Percentiles rank a stretch among this genome's conserved stretches.
These are phyloP conservation scores for Anoncus sp. DNA, from an alignment of 2,888 invertebrate genomes.

Conservation along the genomic window DNA sequence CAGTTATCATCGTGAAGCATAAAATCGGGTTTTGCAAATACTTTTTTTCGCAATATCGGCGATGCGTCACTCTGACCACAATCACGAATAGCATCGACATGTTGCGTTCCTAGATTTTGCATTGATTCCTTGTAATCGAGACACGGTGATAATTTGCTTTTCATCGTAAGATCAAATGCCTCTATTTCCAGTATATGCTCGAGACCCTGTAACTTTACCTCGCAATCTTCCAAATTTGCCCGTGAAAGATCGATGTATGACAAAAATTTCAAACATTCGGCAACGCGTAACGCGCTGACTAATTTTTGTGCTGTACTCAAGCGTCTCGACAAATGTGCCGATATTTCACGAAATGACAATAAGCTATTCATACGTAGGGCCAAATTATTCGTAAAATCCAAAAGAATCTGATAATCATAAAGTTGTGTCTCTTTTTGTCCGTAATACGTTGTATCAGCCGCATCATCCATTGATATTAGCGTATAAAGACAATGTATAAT, in stretches of 20 bases:
- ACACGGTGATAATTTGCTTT: constrained; percentile 13
- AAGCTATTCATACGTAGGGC: constrained; percentile 74
- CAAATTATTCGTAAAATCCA: constrained; percentile 68
- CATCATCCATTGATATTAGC: constrained; percentile 71
- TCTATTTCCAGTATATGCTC: constrained; percentile 78
- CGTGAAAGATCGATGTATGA: constrained; percentile 78
- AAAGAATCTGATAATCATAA: constrained; percentile 67
- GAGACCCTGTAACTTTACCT: constrained; percentile 77
- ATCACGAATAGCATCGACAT: constrained; percentile 58
- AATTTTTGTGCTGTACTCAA: constrained; percentile 73
- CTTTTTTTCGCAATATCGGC: constrained; percentile 73
- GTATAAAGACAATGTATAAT: constrained; percentile 74
- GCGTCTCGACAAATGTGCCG: constrained; percentile 72
- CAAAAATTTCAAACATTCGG: constrained; percentile 75
- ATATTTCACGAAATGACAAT: constrained; percentile 75
- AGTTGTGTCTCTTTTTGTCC: constrained; percentile 61
- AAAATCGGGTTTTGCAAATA: constrained; percentile 74
- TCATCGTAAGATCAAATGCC: constrained; percentile 69
- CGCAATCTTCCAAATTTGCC: constrained; percentile 74
- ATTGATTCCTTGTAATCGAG: too few species aligned
- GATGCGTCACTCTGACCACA: constrained; percentile 70
- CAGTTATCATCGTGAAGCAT: constrained; percentile 72
- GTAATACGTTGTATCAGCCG: constrained; percentile 45
- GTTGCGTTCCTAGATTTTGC: too few species aligned
- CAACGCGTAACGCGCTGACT: constrained; percentile 74